Evolutionary conservation across 2,888 invertebrate species (phyloP).

Genomic region (Bruchidius siliquastri): DNA sequence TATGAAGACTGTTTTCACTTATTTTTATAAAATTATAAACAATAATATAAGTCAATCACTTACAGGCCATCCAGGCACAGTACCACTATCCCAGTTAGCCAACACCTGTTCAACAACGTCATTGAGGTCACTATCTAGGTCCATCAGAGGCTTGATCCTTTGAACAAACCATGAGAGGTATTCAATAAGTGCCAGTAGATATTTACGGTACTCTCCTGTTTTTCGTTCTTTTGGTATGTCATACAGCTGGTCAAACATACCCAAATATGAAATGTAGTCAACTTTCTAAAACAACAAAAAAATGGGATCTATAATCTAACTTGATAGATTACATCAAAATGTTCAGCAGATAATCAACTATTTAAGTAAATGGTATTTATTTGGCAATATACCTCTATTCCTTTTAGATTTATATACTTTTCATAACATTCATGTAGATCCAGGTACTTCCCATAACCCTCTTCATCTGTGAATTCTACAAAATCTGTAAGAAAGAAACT

Average conservation of each 20-base stretch:
- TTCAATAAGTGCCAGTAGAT: conserved; percentile 75
- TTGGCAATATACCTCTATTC: conserved; percentile 67
- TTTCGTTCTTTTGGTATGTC: conserved; percentile 90
- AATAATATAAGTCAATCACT: conserved; percentile 29
- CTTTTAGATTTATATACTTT: conserved; percentile 93
- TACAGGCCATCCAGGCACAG: conserved; percentile 92
- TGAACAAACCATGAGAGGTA: conserved; percentile 81
- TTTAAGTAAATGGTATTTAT: background rate
- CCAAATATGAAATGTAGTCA: conserved; percentile 93
- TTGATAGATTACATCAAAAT: too few species aligned
- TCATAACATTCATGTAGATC: conserved; percentile 96
- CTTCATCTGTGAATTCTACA: conserved; percentile 97
- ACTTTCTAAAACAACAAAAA: conserved; percentile 63
- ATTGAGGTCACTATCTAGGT: conserved; percentile 75
- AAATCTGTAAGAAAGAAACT: conserved; percentile 54
- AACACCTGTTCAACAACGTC: conserved; percentile 76
- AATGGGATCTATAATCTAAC: conserved; percentile 1
- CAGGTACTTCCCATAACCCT: conserved; percentile 97
- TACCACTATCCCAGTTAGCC: conserved; percentile 81
- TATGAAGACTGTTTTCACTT: too few species aligned
- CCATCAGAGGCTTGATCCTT: conserved; percentile 81
- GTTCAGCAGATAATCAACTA: too few species aligned
- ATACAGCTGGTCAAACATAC: conserved; percentile 90
- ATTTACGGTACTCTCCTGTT: conserved; percentile 81
- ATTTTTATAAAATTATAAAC: too few species aligned